A percentile compares a stretch with the other conserved stretches of the same genome.
These are phyloP conservation scores for Polia nebulosa DNA, from an alignment of 2,888 invertebrate species.

Conservation along the genomic window DNA sequence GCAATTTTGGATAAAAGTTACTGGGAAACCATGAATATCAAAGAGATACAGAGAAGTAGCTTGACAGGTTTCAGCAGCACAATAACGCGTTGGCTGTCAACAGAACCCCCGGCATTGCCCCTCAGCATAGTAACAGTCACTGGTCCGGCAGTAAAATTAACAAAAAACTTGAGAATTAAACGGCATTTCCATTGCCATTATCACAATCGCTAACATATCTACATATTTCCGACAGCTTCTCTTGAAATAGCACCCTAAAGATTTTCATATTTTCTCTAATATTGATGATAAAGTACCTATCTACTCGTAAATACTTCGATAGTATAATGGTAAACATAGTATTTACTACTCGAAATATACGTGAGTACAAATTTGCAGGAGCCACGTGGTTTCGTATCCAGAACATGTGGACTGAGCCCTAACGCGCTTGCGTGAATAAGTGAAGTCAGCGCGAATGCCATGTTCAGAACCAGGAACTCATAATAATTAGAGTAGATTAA, in stretches of 20 bases:
- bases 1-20: background rate
- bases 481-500: too few relatives aligned
- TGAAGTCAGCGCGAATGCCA: background rate
- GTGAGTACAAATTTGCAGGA: background rate
- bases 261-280: background rate
- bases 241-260: background rate
- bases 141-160: too few relatives aligned
- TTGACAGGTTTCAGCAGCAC: background rate
- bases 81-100: background rate
- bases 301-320: too few relatives aligned
- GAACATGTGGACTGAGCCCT: background rate
- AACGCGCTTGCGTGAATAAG: slow-evolving; percentile 1
- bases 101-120: background rate
- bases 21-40: slow-evolving; percentile 14
- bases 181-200: background rate
- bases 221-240: background rate
- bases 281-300: too few relatives aligned
- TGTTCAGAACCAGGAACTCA: slow-evolving; percentile 1
- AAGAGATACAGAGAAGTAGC: background rate
- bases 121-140: background rate
- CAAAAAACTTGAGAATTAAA: too few relatives aligned
- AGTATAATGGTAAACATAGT: too few relatives aligned
- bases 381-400: background rate
- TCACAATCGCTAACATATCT: too few relatives aligned
- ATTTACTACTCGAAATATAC: too few relatives aligned